A percentile compares a stretch with the other conserved stretches of the same genome.
Evolutionary conservation across 1,140 invertebrate species (phyloP).

Genomic region (Pachypsylla venusta): DNA sequence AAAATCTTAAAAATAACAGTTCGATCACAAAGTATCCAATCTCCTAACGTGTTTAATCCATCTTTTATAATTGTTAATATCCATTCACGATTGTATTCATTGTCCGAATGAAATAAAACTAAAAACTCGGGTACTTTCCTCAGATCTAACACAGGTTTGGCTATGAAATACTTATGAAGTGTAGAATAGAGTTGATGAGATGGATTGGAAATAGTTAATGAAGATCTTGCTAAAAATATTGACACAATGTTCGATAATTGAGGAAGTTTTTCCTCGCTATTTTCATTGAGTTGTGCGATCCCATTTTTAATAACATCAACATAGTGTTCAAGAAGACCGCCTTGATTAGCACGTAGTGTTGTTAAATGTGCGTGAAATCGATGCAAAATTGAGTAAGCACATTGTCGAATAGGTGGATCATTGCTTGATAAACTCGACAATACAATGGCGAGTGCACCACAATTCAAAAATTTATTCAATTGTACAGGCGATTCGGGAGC

Average conservation of each 20-base stretch:
- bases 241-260: slow-evolving; percentile 47
- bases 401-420: slow-evolving; percentile 39
- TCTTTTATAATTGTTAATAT: slow-evolving; percentile 48
- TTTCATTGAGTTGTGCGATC: slow-evolving; percentile 30
- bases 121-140: slow-evolving; percentile 60
- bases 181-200: slow-evolving; percentile 47
- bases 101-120: slow-evolving; percentile 41
- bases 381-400: slow-evolving; percentile 46
- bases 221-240: slow-evolving; percentile 49
- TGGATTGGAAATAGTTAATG: slow-evolving; percentile 47
- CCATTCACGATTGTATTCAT: slow-evolving; percentile 40
- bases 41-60: slow-evolving; percentile 30
- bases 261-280: slow-evolving; percentile 33
- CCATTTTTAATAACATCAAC: slow-evolving; percentile 37
- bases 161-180: slow-evolving; percentile 50
- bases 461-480: slow-evolving; percentile 42
- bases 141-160: slow-evolving; percentile 49
- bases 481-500: slow-evolving; percentile 45
- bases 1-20: slow-evolving; percentile 2
- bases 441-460: slow-evolving; percentile 45
- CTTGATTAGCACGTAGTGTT: slow-evolving; percentile 33
- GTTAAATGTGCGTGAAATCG: slow-evolving; percentile 49
- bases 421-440: slow-evolving; percentile 44
- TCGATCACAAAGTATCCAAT: neutral
- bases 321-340: slow-evolving; percentile 23